Evolutionary conservation across 2,797 vertebrate species (phyloP), one percentile per base, ranked within the genome.

Genomic region (Aeoliscus strigatus): DNA sequence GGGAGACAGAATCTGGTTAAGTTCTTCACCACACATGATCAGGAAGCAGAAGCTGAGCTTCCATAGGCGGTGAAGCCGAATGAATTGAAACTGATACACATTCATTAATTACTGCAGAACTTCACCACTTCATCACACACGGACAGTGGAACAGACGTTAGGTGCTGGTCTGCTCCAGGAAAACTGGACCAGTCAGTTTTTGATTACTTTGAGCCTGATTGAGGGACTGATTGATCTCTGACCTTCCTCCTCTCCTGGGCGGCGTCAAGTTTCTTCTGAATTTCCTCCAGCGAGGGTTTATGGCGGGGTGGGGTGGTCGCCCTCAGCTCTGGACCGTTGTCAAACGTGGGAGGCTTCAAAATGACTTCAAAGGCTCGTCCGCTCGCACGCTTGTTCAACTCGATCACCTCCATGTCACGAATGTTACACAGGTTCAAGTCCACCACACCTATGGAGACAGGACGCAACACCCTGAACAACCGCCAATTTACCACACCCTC

Each of bases 361-460:
- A 98, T 97, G 64, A 98, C 96, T 81, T 98, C 93, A 0, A 97
- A 98, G 62, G 94, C 94, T 62, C 96, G 94, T 6, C 96, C 96
- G 0, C 93, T 95, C 2, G 93, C 75, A 1, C 93, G 79, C 37
- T 96, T 97, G 81, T 91, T 96, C 70, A 97, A 83, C 77, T 98
- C 94, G 0, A 96, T 97, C 56, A 98, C 94, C 58, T 98, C 96
- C 94, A 98, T 94, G 85, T 98, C 92, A 0, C 92, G 91, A 66
- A 98, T 96, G 39, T 91, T 90, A 1, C 94, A 94, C 85, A 95
- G 92, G 51, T 93, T 96, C 70, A 96, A 81, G 64, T 97, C 94
- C 42, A 97, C 94, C 0, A 94, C 91, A 38, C 93, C 95, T 80
- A 74, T 50, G 55, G 56, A 5, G 9, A 14, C 18, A 36, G 8